Evolutionary conservation across 2,113 vertebrate genomes (phyloP).

Genomic region (Tichodroma muraria): DNA sequence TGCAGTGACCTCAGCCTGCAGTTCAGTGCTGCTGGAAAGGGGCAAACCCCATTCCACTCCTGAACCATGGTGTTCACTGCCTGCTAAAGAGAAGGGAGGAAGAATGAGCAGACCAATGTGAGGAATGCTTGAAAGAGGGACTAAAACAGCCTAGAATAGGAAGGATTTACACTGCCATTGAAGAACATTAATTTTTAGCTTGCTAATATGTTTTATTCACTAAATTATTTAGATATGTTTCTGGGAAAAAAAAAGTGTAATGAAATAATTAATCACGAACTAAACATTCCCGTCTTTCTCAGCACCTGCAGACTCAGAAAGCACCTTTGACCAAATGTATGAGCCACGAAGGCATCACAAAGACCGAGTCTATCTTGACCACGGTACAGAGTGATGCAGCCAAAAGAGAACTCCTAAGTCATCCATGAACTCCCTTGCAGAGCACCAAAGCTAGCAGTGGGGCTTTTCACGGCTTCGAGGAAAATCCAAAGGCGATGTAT

Average conservation of each 20-base stretch:
- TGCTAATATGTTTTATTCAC: background rate
- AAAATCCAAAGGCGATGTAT: background rate
- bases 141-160: background rate
- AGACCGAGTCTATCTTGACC: accelerated
- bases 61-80: background rate
- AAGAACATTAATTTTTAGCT: background rate
- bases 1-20: background rate
- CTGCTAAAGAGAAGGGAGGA: background rate
- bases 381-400: background rate
- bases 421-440: background rate
- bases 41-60: background rate
- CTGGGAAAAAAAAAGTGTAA: background rate
- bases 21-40: background rate
- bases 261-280: background rate
- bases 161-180: background rate
- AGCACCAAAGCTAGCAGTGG: background rate
- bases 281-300: background rate
- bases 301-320: background rate
- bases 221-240: background rate
- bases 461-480: background rate
- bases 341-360: background rate
- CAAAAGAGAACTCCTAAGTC: background rate
- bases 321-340: background rate
- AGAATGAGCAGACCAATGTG: background rate
- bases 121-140: background rate